Evolutionary conservation across 2,888 invertebrate genomes (phyloP), one percentile per base, ranked within the genome.

Genomic region (Tricholauxania praeusta): DNA sequence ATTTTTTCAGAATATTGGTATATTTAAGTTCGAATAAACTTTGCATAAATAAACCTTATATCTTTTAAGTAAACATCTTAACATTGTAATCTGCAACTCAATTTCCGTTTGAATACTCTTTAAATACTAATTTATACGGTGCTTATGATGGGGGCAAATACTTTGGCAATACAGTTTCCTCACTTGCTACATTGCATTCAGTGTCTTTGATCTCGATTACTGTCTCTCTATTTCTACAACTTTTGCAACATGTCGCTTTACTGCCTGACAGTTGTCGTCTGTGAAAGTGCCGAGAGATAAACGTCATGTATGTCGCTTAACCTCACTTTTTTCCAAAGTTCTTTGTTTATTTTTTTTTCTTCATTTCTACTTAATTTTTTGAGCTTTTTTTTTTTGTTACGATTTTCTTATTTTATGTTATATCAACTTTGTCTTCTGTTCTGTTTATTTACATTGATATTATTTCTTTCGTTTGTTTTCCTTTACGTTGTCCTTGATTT

Each of bases 71-170:
- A 39, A 39, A 39, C 39, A 39, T 10, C 39, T 39, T 39, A 39
- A 39, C 39, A 39, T 39, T 64, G 64, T 64, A 64, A 64, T 51
- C 64, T 6, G 19, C 62, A 53, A 39, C 47, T 52, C 62, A 28
- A 70, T 70, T 63, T 63, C 62, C 70, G 32, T 63, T 62, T 70
- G 39, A 62, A 52, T 70, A 39, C 52, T 22, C 62, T 62, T 62
- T 70, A 70, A 70, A 70, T 70, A 62, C 63, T 70, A 70, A 70
- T 70, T 70, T 70, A 70, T 70, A 63, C 70, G 47, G 19, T 17
- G 15, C 39, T 47, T 17, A 48, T 19, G 10, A 19, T 15, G 28
- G 19, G 28, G 15, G n/a, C 64, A 10, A 62, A 49, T 49, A 28
- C 60, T 2, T 15, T 39, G 32, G 2, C 32, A 8, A 39, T 10